Percentiles rank a stretch among this genome's conserved stretches.
Conservation (phyloP, 2,888 invertebrate species). For the Mellilla xanthometata region DNA sequence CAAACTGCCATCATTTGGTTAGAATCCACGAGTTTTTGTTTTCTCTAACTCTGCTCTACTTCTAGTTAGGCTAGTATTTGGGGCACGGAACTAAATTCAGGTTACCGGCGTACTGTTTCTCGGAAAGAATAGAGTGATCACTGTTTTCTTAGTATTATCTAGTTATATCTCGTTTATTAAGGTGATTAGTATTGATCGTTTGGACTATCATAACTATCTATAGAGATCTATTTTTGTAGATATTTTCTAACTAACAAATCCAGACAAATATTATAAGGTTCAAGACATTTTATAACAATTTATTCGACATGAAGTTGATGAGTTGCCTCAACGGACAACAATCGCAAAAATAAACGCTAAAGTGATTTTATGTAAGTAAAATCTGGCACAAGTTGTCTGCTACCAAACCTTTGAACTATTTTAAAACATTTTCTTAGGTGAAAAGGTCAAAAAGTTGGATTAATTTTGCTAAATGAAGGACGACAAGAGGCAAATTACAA, state of each 20-base stretch:
- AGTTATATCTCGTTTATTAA: too few relatives aligned
- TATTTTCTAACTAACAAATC: too few relatives aligned
- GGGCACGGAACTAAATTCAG: background rate
- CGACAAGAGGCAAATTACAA: background rate
- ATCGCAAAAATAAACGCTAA: background rate
- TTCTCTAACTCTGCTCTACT: conserved; percentile 4
- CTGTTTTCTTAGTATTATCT: too few relatives aligned
- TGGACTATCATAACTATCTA: too few relatives aligned
- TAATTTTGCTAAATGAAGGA: background rate
- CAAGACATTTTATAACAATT: too few relatives aligned
- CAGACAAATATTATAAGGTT: too few relatives aligned
- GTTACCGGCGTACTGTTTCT: too few relatives aligned
- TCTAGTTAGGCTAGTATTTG: conserved; percentile 7
- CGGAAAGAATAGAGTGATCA: too few relatives aligned
- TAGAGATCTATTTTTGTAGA: too few relatives aligned
- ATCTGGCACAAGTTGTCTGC: background rate
- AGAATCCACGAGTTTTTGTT: conserved; percentile 3
- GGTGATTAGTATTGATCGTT: too few relatives aligned
- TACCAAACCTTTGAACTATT: conserved; percentile 1
- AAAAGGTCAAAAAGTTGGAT: background rate
- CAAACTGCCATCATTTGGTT: conserved; percentile 8
- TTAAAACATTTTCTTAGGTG: background rate
- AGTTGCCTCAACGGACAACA: too few relatives aligned
- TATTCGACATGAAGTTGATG: too few relatives aligned
- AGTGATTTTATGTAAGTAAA: conserved; percentile 1